Evolutionary conservation across 2,888 invertebrate species (phyloP).

Genomic region (Scaptomyza cyrtandrae): DNA sequence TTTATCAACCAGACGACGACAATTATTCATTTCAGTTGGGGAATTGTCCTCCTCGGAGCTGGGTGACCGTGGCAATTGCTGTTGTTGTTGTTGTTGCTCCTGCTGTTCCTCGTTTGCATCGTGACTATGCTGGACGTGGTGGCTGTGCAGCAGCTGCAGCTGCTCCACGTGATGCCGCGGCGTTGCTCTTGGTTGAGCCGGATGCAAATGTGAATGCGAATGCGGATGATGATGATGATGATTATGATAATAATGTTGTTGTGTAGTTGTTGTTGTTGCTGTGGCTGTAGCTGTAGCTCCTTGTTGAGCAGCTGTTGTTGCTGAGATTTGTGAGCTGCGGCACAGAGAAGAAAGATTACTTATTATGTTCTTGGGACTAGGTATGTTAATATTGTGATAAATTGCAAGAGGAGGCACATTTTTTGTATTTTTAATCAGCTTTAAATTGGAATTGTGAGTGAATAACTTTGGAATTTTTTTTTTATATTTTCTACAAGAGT

Average conservation of each 20-base stretch:
- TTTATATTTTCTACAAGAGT: background rate
- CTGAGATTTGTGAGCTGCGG: constrained; percentile 28
- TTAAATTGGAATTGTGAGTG: too few relatives aligned
- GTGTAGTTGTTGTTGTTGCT: constrained; percentile 9
- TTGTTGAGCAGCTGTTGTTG: constrained; percentile 33
- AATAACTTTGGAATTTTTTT: too few relatives aligned
- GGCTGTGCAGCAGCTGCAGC: constrained; percentile 72
- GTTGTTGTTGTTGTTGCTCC: constrained; percentile 24
- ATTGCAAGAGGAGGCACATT: too few relatives aligned
- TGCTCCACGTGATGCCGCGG: constrained; percentile 67
- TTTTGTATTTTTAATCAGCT: too few relatives aligned
- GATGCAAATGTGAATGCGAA: constrained; percentile 49
- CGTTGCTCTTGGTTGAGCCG: constrained; percentile 43
- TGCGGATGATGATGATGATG: constrained; percentile 54
- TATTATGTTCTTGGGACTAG: constrained; percentile 20
- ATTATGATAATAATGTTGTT: constrained; percentile 59
- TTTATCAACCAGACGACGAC: constrained; percentile 92
- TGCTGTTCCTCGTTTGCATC: constrained; percentile 48
- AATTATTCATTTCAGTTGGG: constrained; percentile 94
- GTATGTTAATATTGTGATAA: background rate
- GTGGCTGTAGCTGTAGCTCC: background rate
- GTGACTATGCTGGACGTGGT: constrained; percentile 50
- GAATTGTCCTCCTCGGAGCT: constrained; percentile 95
- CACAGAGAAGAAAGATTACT: constrained; percentile 1
- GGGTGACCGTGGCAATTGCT: constrained; percentile 81